These are phyloP conservation scores for Fragum whitleyi DNA, from an alignment of 2,888 invertebrate genomes.

Conservation along the genomic window DNA sequence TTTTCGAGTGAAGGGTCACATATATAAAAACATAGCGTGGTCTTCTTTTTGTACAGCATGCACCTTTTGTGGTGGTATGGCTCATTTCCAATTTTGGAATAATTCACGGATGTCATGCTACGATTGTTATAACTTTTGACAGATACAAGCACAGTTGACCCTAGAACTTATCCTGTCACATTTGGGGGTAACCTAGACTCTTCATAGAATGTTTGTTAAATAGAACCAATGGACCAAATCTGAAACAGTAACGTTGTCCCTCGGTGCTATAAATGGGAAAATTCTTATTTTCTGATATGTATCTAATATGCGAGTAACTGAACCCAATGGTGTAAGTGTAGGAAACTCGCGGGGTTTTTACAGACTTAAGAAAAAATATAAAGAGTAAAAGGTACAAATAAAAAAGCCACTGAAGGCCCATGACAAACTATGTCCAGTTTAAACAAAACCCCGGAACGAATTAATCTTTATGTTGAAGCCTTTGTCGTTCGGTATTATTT, in stretches of 20 bases:
- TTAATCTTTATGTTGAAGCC: constrained; percentile 27
- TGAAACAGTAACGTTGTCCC: no score
- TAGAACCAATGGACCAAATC: no score
- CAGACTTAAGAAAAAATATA: not conserved
- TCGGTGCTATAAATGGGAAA: no score
- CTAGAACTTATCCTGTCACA: constrained; percentile 22
- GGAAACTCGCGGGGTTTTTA: no score
- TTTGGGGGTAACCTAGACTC: constrained; percentile 20
- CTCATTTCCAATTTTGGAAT: constrained; percentile 34
- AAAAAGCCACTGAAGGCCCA: constrained; percentile 7
- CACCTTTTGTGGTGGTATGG: not conserved
- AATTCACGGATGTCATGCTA: constrained; percentile 57
- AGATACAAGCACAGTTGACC: constrained; percentile 34
- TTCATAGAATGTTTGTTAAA: not conserved
- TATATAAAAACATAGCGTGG: no score
- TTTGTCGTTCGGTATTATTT: constrained; percentile 26
- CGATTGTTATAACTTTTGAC: constrained; percentile 50
- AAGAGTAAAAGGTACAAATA: not conserved
- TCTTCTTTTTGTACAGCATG: no score
- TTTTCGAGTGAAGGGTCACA: no score
- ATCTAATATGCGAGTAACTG: no score
- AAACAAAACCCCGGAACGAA: constrained; percentile 26
- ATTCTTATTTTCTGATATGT: no score
- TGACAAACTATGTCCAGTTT: constrained; percentile 29
- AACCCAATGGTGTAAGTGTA: no score